phyloP scores from a whole-genome alignment of 37 sponge, comb jelly and placozoan genomes.

The Amphimedon queenslandica region DNA sequence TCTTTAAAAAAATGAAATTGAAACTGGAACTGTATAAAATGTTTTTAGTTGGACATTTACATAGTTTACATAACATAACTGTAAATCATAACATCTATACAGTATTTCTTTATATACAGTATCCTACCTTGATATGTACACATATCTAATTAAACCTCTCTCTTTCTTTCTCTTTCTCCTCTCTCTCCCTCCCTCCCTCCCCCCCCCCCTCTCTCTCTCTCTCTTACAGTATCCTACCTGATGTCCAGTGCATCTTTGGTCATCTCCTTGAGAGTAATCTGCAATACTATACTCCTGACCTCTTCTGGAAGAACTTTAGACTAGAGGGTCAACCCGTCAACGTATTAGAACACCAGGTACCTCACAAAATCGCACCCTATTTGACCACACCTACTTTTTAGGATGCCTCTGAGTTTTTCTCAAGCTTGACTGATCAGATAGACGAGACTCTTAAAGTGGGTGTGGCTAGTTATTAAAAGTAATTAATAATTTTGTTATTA shows the following conservation, averaged over 20 bases:
- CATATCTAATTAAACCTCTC: too few species aligned
- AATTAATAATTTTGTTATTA: too few species aligned
- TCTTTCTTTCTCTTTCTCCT: conserved; percentile 2
- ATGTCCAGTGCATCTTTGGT: conserved; percentile 82
- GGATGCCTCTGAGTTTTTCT: conserved; percentile 97
- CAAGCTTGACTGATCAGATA: conserved; percentile 84
- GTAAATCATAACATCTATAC: too few species aligned
- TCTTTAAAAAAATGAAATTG: too few species aligned
- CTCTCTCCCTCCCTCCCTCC: neutral
- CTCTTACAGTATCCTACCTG: conserved; percentile 45
- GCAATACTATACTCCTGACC: conserved; percentile 86
- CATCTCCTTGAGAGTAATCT: conserved; percentile 78
- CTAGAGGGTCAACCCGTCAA: conserved; percentile 84
- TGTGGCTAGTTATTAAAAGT: too few species aligned
- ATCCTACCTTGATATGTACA: too few species aligned
- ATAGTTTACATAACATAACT: too few species aligned
- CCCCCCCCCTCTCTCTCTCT: neutral
- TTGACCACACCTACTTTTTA: neutral
- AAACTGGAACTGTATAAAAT: too few species aligned
- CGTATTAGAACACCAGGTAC: conserved; percentile 79
- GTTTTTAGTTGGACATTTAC: too few species aligned
- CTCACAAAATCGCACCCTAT: neutral
- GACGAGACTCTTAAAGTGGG: conserved; percentile 86
- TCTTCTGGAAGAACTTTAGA: conserved; percentile 91
- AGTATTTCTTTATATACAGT: neutral